phyloP scores from a whole-genome alignment of 2,888 invertebrate genomes.

The Chymomyza amoena region DNA sequence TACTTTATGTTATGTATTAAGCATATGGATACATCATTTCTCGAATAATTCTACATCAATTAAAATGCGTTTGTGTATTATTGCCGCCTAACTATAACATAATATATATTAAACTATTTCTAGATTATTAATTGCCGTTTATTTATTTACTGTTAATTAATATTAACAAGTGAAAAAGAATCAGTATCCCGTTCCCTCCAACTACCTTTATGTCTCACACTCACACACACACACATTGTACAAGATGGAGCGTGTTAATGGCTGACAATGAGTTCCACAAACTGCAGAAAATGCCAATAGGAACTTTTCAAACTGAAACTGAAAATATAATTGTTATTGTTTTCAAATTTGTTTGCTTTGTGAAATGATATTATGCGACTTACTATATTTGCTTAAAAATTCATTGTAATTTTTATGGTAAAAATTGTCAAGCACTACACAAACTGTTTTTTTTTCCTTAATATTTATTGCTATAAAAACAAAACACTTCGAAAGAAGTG shows the following conservation, averaged over 20 bases:
- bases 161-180: neutral
- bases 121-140: constrained; percentile 63
- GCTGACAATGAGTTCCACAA: constrained; percentile 51
- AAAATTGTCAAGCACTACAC: constrained; percentile 13
- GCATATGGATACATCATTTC: neutral
- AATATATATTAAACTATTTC: constrained; percentile 57
- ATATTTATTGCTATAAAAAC: constrained; percentile 23
- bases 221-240: constrained; percentile 33
- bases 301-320: constrained; percentile 31
- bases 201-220: constrained; percentile 25
- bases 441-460: constrained; percentile 35
- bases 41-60: neutral
- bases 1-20: neutral
- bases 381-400: constrained; percentile 20
- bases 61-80: neutral
- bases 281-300: constrained; percentile 32
- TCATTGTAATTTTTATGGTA: constrained; percentile 21
- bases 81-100: neutral
- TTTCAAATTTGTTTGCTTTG: constrained; percentile 48
- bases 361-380: constrained; percentile 50
- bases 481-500: constrained; percentile 17
- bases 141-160: constrained; percentile 22
- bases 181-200: constrained; percentile 3
- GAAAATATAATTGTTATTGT: constrained; percentile 10
- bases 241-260: constrained; percentile 9